These are phyloP conservation scores for Idaea aversata DNA, from an alignment of 2,888 invertebrate genomes.

Conservation along the genomic window DNA sequence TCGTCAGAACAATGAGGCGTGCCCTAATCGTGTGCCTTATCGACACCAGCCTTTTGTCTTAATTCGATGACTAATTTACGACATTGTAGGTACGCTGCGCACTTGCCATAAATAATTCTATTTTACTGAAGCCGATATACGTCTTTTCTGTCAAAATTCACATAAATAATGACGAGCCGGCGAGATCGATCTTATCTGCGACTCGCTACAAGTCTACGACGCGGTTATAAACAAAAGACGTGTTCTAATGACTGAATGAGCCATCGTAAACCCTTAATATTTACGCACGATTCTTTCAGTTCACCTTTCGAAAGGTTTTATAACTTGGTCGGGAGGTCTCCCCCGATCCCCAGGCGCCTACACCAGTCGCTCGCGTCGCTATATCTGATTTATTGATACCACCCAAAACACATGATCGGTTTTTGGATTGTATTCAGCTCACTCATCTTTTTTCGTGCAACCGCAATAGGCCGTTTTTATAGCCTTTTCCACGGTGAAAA, in stretches of 20 bases:
- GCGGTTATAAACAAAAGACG: slow-evolving; percentile 72
- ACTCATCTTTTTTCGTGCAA: slow-evolving; percentile 46
- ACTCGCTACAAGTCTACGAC: slow-evolving; percentile 61
- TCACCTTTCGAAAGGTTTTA: slow-evolving; percentile 74
- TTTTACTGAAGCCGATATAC: slow-evolving; percentile 58
- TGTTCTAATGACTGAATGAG: slow-evolving; percentile 76
- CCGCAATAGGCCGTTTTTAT: slow-evolving; percentile 51
- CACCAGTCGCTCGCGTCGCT: slow-evolving; percentile 54
- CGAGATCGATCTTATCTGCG: slow-evolving; percentile 67
- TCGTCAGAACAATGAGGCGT: slow-evolving; percentile 66
- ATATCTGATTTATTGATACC: slow-evolving; percentile 78
- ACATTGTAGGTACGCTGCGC: slow-evolving; percentile 45
- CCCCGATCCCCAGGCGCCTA: slow-evolving; percentile 65
- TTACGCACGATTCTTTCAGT: slow-evolving; percentile 74
- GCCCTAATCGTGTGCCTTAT: slow-evolving; percentile 66
- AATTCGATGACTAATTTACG: slow-evolving; percentile 75
- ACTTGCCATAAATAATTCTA: slow-evolving; percentile 72
- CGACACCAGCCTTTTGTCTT: slow-evolving; percentile 71
- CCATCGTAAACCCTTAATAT: slow-evolving; percentile 75
- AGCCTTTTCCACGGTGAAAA: slow-evolving; percentile 33
- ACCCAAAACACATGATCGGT: slow-evolving; percentile 75
- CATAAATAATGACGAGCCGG: slow-evolving; percentile 73
- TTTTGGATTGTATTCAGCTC: slow-evolving; percentile 61
- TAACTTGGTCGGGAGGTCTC: slow-evolving; percentile 60
- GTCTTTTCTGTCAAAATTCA: slow-evolving; percentile 72